Percentiles rank a stretch among this genome's conserved stretches.
These are phyloP conservation scores for Silurus lanzhouensis DNA, from an alignment of 2,797 vertebrate genomes.

Conservation along the genomic window DNA sequence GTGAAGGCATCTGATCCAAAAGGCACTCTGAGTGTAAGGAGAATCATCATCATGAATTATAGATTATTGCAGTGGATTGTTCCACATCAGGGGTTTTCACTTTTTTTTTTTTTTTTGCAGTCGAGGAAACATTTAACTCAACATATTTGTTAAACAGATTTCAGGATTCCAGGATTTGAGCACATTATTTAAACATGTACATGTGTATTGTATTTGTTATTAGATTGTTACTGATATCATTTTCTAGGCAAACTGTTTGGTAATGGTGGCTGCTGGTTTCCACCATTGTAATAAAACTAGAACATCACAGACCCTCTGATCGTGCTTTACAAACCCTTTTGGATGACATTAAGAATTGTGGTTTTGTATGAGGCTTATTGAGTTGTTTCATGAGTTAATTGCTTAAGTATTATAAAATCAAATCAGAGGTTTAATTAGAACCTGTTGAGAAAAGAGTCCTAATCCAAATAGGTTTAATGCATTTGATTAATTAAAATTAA, in stretches of 20 bases:
- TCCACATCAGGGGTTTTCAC: neutral
- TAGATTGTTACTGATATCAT: neutral
- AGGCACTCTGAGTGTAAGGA: neutral
- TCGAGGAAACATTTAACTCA: neutral
- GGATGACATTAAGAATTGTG: neutral
- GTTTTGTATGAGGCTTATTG: neutral
- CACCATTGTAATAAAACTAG: neutral
- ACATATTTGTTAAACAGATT: neutral
- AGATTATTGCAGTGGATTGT: neutral
- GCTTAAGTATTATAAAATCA: neutral
- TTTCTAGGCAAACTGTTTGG: neutral
- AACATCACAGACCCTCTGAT: neutral
- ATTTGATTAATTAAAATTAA: neutral
- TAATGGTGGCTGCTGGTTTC: neutral
- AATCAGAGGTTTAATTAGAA: too few relatives aligned
- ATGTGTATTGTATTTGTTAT: neutral
- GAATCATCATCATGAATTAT: conserved; percentile 1
- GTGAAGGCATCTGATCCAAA: neutral
- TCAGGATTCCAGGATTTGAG: too few relatives aligned
- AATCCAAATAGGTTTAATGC: neutral
- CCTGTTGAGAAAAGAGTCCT: neutral
- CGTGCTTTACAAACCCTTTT: neutral
- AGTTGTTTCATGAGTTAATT: neutral
- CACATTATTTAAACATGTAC: neutral
- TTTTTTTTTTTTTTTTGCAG: neutral